Evolutionary conservation across 1,140 invertebrate species (phyloP).

Genomic region (Drosophila obscura): DNA sequence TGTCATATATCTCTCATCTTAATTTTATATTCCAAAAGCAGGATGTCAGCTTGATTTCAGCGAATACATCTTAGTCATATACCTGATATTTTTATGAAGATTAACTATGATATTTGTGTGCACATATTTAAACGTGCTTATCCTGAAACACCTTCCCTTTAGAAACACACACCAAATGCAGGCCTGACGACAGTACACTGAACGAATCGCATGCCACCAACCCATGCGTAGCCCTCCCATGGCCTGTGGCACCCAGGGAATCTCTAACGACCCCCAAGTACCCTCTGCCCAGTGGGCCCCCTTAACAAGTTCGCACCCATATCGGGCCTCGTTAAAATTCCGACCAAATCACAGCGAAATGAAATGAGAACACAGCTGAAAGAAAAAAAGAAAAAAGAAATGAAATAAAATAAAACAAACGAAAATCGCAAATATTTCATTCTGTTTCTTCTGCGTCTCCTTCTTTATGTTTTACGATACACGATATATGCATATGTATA

Average conservation of each 20-base stretch:
- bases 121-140: too few relatives aligned
- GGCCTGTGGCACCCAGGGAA: constrained; percentile 28
- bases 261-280: not conserved
- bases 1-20: too few relatives aligned
- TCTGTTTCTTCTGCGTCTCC: constrained; percentile 8
- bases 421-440: constrained; percentile 58
- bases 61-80: too few relatives aligned
- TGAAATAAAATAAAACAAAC: constrained; percentile 23
- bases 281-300: constrained; percentile 1
- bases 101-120: too few relatives aligned
- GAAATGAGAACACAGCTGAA: constrained; percentile 28
- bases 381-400: constrained; percentile 2
- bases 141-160: too few relatives aligned
- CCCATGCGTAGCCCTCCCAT: too few relatives aligned
- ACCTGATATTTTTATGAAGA: too few relatives aligned
- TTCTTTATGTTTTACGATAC: constrained; percentile 73
- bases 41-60: too few relatives aligned
- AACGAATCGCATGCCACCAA: too few relatives aligned
- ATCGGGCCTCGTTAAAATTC: constrained; percentile 72
- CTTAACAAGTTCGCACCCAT: constrained; percentile 10
- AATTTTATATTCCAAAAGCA: too few relatives aligned
- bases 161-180: too few relatives aligned
- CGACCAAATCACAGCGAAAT: constrained; percentile 63
- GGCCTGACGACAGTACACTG: too few relatives aligned
- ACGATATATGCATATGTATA: constrained; percentile 4